Conservation (phyloP, 2,888 invertebrate genomes). For the Noctua fimbriata region DNA sequence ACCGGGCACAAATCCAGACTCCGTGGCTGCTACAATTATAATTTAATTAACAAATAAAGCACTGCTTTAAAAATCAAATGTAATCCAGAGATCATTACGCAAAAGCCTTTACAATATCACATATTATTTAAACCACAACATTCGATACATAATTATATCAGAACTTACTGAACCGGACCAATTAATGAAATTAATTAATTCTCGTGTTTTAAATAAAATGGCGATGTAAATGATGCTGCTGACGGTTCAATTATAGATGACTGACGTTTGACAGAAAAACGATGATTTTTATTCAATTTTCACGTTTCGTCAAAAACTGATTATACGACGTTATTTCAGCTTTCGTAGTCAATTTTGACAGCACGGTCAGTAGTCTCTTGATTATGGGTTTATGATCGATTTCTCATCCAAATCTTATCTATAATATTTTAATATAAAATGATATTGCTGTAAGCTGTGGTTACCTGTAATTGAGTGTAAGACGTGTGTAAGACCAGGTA, state of each 20-base stretch:
- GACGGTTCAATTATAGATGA: slow-evolving; percentile 29
- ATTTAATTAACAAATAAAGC: background rate
- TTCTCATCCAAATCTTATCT: background rate
- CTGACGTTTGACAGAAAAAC: slow-evolving; percentile 19
- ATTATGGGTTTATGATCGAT: background rate
- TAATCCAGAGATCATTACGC: background rate
- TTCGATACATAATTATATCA: slow-evolving; percentile 19
- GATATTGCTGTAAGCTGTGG: no score
- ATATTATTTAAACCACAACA: slow-evolving; percentile 28
- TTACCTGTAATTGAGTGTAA: no score
- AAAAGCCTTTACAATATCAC: background rate
- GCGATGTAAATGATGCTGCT: slow-evolving; percentile 12
- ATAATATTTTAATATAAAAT: no score
- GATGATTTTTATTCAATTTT: background rate
- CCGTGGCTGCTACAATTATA: background rate
- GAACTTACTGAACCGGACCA: slow-evolving; percentile 35
- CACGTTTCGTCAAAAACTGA: background rate
- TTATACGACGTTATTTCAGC: slow-evolving; percentile 2
- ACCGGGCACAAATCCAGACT: no score
- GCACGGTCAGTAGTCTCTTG: background rate
- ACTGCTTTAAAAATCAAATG: background rate
- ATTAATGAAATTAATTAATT: slow-evolving; percentile 49
- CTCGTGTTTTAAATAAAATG: slow-evolving; percentile 43
- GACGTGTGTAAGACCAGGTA: no score
- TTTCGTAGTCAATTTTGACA: background rate